Evolutionary conservation across 2,113 vertebrate genomes (phyloP).

Genomic region (Nycticebus coucang): DNA sequence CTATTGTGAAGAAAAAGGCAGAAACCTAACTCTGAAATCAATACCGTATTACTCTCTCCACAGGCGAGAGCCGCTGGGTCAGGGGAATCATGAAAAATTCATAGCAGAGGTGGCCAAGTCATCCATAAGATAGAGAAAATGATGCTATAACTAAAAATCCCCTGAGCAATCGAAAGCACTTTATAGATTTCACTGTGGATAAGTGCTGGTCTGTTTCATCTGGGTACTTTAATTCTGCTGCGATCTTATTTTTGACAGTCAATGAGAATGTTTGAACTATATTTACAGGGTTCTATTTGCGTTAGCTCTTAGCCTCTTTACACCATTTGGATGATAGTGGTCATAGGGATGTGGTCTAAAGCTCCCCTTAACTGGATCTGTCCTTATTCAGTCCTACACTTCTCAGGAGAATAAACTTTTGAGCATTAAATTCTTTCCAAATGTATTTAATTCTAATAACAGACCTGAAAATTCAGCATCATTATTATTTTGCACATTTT

Average conservation of each 20-base stretch:
- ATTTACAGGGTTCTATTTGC: conserved; percentile 84
- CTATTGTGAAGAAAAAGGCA: conserved; percentile 86
- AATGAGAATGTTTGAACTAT: conserved; percentile 85
- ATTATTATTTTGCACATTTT: neutral
- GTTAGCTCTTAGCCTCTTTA: conserved; percentile 75
- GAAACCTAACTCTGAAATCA: conserved; percentile 90
- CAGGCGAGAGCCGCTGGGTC: conserved; percentile 89
- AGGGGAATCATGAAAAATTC: conserved; percentile 94
- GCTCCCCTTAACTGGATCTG: neutral
- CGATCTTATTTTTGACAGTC: conserved; percentile 84
- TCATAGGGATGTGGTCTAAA: conserved; percentile 6
- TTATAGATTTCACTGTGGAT: conserved; percentile 88
- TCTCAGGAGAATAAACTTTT: neutral
- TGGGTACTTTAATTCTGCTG: conserved; percentile 83
- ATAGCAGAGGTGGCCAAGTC: conserved; percentile 90
- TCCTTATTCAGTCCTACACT: neutral
- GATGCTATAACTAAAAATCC: conserved; percentile 88
- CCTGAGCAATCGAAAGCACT: conserved; percentile 87
- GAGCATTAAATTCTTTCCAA: neutral
- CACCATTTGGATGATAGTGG: conserved; percentile 35
- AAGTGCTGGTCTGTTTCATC: conserved; percentile 91
- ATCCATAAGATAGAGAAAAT: conserved; percentile 90
- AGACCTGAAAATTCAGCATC: neutral
- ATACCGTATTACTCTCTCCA: conserved; percentile 90
- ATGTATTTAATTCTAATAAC: neutral